phyloP scores from a whole-genome alignment of 1,140 invertebrate species.

The Battus philenor region DNA sequence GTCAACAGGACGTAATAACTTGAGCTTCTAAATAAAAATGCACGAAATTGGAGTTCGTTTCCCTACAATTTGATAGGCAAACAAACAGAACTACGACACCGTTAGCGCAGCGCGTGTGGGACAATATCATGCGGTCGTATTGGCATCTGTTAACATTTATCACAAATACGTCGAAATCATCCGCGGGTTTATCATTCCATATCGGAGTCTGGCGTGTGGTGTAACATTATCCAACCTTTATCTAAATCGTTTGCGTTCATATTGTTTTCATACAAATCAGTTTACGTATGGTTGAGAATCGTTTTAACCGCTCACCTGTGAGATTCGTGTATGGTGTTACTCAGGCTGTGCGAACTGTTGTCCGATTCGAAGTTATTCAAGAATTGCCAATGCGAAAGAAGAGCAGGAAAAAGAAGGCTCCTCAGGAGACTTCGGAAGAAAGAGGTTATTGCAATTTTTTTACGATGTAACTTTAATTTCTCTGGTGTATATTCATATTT shows the following conservation, averaged over 20 bases:
- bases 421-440: slow-evolving; percentile 47
- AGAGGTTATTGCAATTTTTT: slow-evolving; percentile 32
- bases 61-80: slow-evolving; percentile 19
- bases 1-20: too few relatives aligned
- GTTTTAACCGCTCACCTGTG: slow-evolving; percentile 8
- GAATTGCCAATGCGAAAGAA: slow-evolving; percentile 71
- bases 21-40: background rate
- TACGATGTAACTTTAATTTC: too few relatives aligned
- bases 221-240: slow-evolving; percentile 43
- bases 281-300: slow-evolving; percentile 15
- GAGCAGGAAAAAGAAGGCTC: slow-evolving; percentile 66
- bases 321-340: slow-evolving; percentile 51
- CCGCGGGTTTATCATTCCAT: slow-evolving; percentile 49
- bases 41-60: slow-evolving; percentile 19
- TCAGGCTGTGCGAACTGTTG: slow-evolving; percentile 61
- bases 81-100: slow-evolving; percentile 18
- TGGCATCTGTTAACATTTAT: slow-evolving; percentile 60
- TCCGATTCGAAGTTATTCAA: slow-evolving; percentile 61
- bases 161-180: slow-evolving; percentile 43
- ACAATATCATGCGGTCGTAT: slow-evolving; percentile 26
- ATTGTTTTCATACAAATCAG: slow-evolving; percentile 31
- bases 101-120: slow-evolving; percentile 35
- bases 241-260: slow-evolving; percentile 41
- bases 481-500: too few relatives aligned
- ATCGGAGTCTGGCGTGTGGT: slow-evolving; percentile 51